These are phyloP conservation scores for Ostrea denselamellosa DNA, from an alignment of 1,140 invertebrate species.

Conservation along the genomic window DNA sequence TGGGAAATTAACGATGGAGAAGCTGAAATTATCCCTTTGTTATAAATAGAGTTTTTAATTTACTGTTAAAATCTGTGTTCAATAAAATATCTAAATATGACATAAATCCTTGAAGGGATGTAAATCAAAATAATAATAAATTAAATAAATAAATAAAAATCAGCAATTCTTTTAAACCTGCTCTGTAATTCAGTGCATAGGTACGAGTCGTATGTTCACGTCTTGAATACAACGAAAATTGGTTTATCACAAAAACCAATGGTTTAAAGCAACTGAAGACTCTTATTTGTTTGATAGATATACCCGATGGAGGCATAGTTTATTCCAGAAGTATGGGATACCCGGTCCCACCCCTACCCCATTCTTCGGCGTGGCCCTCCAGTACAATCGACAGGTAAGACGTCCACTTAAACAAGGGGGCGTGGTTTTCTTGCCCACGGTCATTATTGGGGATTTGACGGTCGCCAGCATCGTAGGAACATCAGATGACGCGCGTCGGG, in stretches of 20 bases:
- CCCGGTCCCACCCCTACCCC: conserved; percentile 2
- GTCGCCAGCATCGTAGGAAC: no score
- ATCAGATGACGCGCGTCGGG: not conserved
- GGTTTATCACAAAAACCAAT: not conserved
- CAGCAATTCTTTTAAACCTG: not conserved
- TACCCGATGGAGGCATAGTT: conserved; percentile 21
- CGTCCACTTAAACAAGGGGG: no score
- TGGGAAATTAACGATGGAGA: no score
- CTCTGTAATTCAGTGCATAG: not conserved
- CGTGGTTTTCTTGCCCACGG: no score
- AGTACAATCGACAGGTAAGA: conserved; percentile 13
- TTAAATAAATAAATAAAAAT: no score
- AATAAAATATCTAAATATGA: no score
- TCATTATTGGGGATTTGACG: no score
- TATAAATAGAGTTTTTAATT: no score
- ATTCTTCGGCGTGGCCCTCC: not conserved
- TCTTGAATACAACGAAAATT: not conserved
- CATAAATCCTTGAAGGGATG: no score
- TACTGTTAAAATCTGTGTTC: no score
- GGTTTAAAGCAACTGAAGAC: not conserved
- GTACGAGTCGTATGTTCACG: no score
- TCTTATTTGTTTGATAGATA: not conserved
- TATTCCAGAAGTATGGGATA: not conserved
- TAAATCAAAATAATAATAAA: not conserved
- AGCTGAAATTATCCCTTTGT: no score